Percentiles rank a stretch among this genome's conserved stretches.
phyloP scores from a whole-genome alignment of 2,888 invertebrate species.

The Amblyteles armatorius region DNA sequence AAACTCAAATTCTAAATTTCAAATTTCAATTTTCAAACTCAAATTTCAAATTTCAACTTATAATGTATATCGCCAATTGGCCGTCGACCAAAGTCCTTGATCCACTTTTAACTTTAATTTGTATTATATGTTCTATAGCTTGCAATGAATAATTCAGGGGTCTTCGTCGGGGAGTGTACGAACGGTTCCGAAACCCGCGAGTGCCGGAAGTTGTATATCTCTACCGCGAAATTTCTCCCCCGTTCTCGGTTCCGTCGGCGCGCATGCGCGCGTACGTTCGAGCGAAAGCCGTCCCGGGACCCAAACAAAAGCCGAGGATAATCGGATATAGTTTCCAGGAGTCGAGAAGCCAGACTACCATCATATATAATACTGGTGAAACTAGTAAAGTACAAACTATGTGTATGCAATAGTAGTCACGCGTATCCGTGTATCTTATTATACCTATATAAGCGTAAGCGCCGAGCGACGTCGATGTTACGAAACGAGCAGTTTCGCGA shows the following conservation, averaged over 20 bases:
- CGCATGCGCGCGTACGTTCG: not conserved
- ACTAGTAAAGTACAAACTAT: constrained; percentile 11
- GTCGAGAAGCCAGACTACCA: not conserved
- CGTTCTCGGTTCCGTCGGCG: not conserved
- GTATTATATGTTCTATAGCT: no score
- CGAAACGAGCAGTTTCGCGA: constrained; percentile 59
- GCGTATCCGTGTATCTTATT: not conserved
- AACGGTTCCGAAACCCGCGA: not conserved
- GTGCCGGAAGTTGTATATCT: not conserved
- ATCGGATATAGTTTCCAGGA: constrained; percentile 19
- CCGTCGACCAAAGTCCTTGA: no score
- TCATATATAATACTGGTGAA: not conserved
- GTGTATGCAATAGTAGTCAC: not conserved
- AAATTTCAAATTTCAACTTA: no score
- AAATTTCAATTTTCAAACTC: no score
- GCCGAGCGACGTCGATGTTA: constrained; percentile 28
- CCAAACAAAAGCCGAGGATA: constrained; percentile 19
- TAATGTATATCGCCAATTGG: no score
- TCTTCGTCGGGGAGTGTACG: no score
- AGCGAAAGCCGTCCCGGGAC: not conserved
- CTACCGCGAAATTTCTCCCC: constrained; percentile 7
- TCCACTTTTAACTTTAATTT: no score
- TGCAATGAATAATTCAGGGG: no score
- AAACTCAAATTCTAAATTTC: no score
- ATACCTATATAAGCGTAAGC: constrained; percentile 1